phyloP scores from a whole-genome alignment of 2,113 vertebrate genomes.

The Ctenodactylus gundi region DNA sequence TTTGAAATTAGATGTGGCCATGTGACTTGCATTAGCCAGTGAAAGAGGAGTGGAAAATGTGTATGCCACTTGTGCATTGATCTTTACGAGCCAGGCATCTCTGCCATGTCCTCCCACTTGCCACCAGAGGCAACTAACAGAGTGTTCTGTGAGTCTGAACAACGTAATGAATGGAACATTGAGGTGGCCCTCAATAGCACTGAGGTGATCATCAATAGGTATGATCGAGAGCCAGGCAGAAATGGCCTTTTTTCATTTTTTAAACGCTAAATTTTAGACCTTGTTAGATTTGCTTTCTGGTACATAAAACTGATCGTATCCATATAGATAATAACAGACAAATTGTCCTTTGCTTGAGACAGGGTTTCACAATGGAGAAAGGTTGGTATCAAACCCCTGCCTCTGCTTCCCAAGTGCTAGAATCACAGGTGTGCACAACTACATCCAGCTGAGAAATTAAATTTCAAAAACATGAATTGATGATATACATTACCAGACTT shows the following conservation, averaged over 20 bases:
- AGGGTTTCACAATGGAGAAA: neutral
- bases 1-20: neutral
- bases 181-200: neutral
- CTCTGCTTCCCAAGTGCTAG: neutral
- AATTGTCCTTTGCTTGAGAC: neutral
- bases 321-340: neutral
- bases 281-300: neutral
- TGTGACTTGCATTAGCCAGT: neutral
- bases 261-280: neutral
- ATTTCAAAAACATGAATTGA: neutral
- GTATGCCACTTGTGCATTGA: neutral
- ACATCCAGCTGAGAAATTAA: neutral
- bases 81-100: neutral
- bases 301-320: neutral
- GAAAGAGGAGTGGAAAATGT: neutral
- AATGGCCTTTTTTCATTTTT: neutral
- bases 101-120: neutral
- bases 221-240: neutral
- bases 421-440: neutral
- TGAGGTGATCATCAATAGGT: neutral
- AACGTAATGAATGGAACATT: neutral
- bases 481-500: neutral
- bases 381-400: neutral
- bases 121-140: neutral
- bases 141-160: neutral